A percentile compares a stretch with the other conserved stretches of the same genome.
These are phyloP conservation scores for Mirza zaza DNA, from an alignment of 2,113 vertebrate genomes.

Conservation along the genomic window DNA sequence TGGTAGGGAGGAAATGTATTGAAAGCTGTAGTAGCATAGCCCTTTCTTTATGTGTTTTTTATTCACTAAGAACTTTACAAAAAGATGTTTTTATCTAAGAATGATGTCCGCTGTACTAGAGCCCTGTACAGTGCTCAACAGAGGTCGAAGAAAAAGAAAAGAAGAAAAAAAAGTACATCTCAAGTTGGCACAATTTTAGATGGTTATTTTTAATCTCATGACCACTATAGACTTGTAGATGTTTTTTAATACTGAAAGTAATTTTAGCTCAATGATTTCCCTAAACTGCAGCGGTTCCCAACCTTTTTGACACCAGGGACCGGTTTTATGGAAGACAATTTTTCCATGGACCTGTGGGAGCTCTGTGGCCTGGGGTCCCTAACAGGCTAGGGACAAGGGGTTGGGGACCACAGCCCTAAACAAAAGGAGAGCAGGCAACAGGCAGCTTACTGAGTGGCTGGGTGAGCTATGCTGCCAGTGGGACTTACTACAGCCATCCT, in stretches of 20 bases:
- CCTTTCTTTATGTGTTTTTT: not conserved
- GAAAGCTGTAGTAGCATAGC: not conserved
- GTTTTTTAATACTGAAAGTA: not conserved
- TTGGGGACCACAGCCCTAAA: too few species aligned
- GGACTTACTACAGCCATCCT: not conserved
- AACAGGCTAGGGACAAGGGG: too few species aligned
- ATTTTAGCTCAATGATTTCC: not conserved
- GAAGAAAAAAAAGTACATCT: not conserved
- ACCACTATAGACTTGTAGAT: not conserved
- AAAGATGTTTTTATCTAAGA: constrained; percentile 23
- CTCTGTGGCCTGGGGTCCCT: too few species aligned
- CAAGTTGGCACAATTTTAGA: not conserved
- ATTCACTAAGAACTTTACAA: not conserved
- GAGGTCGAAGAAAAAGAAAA: not conserved
- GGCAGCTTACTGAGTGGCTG: not conserved
- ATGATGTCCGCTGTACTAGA: not conserved
- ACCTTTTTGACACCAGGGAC: too few species aligned
- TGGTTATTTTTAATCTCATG: not conserved
- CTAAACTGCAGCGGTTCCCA: not conserved
- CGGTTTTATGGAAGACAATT: too few species aligned
- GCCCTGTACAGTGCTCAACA: not conserved
- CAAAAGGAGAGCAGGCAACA: not conserved
- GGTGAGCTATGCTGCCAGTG: not conserved
- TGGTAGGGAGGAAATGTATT: not conserved
- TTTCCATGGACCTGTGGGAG: too few species aligned